Evolutionary conservation across 2,113 vertebrate genomes (phyloP), one percentile per base, ranked within the genome.

Genomic region (Tachuris rubrigastra): DNA sequence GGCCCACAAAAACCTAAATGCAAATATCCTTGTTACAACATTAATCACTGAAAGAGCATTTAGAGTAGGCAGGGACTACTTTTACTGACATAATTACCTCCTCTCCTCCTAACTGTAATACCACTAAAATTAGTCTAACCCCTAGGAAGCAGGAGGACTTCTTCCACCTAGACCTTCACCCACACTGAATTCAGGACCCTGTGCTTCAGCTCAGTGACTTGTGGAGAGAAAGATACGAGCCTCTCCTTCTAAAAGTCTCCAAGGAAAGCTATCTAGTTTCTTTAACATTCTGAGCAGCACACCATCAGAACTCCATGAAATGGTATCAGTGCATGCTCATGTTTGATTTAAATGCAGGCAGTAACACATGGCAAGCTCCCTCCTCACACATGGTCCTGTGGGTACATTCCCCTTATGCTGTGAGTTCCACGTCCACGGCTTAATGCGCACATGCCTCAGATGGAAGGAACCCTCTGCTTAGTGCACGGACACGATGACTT

Each of bases 211-310:
- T 83, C 53, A 42, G 23, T n/a, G 37, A 66, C 62, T 31, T 28
- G 5, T 14, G 23, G 39, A 75, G 56, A 59, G 65, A 44, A 60
- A 35, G 41, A 47, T 68, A 69, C 39, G 9, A 93, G 67, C 19
- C 12, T 14, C 30, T 80, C 69, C n/a, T 53, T 87, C 30, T n/a
- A 68, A 75, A 73, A 25, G 20, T 59, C 69, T 78, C 73, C 37
- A 67, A 71, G 44, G 35, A 85, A 80, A 79, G n/a, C 17, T 20
- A 47, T 12, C 49, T 47, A 5, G 17, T 46, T 88, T 85, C 62
- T 41, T 56, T 33, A 65, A 5, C 13, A 28, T 0, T 0, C 50
- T 71, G 42, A 84, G 59, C n/a, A 84, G 52, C 47, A 55, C 27
- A 19, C 31, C 50, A 1, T 11, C 55, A 90, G 75, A 85, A 39